phyloP scores from a whole-genome alignment of 2,888 invertebrate species.

The Zygaena filipendulae region DNA sequence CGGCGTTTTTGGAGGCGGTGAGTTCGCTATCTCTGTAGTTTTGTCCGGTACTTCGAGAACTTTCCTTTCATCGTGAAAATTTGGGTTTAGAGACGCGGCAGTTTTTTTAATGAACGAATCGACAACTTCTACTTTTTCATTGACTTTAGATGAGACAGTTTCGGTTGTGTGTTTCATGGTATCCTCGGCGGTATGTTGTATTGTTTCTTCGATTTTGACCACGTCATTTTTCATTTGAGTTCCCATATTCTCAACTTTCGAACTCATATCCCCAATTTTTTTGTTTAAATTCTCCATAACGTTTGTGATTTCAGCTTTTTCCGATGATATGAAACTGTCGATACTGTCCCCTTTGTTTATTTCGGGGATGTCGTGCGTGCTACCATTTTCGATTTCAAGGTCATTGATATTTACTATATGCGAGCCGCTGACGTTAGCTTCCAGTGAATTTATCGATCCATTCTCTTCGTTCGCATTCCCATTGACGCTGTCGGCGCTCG shows the following conservation, averaged over 20 bases:
- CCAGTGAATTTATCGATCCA: slow-evolving; percentile 58
- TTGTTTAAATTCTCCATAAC: slow-evolving; percentile 17
- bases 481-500: slow-evolving; percentile 34
- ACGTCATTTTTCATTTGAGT: slow-evolving; percentile 9
- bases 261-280: slow-evolving; percentile 13
- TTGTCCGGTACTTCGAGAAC: slow-evolving; percentile 42
- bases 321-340: slow-evolving; percentile 21
- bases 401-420: slow-evolving; percentile 64
- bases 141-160: slow-evolving; percentile 22
- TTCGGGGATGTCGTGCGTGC: slow-evolving; percentile 38
- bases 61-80: slow-evolving; percentile 36
- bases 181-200: slow-evolving; percentile 3
- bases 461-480: slow-evolving; percentile 44
- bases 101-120: slow-evolving; percentile 48
- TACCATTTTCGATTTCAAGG: slow-evolving; percentile 45
- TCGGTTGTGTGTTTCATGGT: slow-evolving; percentile 5
- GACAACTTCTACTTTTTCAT: slow-evolving; percentile 37
- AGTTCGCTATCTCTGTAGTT: slow-evolving; percentile 37
- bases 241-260: slow-evolving; percentile 12
- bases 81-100: slow-evolving; percentile 29
- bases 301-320: slow-evolving; percentile 29
- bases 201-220: not conserved
- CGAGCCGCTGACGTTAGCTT: slow-evolving; percentile 63
- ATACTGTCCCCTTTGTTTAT: slow-evolving; percentile 35
- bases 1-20: slow-evolving; percentile 56